A percentile compares a stretch with the other conserved stretches of the same genome.
Evolutionary conservation across 2,888 invertebrate species (phyloP).

Genomic region (Cheilosia vulpina): DNA sequence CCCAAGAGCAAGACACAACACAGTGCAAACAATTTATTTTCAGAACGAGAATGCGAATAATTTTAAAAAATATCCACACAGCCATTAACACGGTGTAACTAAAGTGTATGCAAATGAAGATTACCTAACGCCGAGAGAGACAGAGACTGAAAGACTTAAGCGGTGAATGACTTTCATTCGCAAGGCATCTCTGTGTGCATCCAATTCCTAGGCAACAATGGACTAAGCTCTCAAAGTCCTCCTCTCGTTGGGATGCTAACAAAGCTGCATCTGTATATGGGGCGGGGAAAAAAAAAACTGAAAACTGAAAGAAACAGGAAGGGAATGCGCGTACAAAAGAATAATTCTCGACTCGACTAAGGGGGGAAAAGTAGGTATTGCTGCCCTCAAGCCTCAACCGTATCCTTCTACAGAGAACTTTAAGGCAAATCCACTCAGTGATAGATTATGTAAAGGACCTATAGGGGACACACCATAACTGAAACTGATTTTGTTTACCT

Average conservation of each 20-base stretch:
- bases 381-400: slow-evolving; percentile 3
- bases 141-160: slow-evolving; percentile 69
- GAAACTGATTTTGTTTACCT: slow-evolving; percentile 69
- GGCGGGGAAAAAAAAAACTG: slow-evolving; percentile 6
- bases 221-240: slow-evolving; percentile 52
- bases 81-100: slow-evolving; percentile 71
- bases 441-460: slow-evolving; percentile 69
- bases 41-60: slow-evolving; percentile 65
- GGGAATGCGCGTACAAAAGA: slow-evolving; percentile 64
- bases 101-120: slow-evolving; percentile 75
- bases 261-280: slow-evolving; percentile 34
- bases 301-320: slow-evolving; percentile 38
- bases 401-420: slow-evolving; percentile 32
- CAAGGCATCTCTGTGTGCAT: slow-evolving; percentile 31
- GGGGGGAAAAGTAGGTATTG: slow-evolving; percentile 29
- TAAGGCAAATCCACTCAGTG: slow-evolving; percentile 50
- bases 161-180: slow-evolving; percentile 72
- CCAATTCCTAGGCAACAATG: slow-evolving; percentile 62
- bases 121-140: slow-evolving; percentile 72
- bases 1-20: slow-evolving; percentile 1
- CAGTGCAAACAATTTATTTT: slow-evolving; percentile 73
- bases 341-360: slow-evolving; percentile 57
- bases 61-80: slow-evolving; percentile 65
- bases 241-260: slow-evolving; percentile 13
- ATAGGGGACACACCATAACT: slow-evolving; percentile 53